phyloP scores from a whole-genome alignment of 2,113 vertebrate species.

The Ochotona curzoniae region DNA sequence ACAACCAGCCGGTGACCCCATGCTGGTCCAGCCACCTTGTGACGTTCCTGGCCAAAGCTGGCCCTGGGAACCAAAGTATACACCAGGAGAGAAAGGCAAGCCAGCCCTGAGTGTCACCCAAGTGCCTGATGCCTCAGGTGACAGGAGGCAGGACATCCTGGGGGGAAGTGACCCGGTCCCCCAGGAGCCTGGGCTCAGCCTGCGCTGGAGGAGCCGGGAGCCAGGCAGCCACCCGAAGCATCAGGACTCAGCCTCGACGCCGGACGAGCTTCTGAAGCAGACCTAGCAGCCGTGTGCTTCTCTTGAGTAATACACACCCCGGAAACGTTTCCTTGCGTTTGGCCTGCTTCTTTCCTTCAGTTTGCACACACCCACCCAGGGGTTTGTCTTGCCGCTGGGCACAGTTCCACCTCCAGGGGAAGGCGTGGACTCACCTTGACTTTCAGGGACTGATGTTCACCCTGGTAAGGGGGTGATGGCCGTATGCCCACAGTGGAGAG shows the following conservation, averaged over 20 bases:
- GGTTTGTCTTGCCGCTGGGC: neutral
- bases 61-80: slow-evolving; percentile 50
- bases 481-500: neutral
- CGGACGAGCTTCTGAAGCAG: slow-evolving; percentile 74
- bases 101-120: slow-evolving; percentile 64
- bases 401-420: neutral
- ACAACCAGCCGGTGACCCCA: neutral
- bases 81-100: slow-evolving; percentile 31
- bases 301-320: slow-evolving; percentile 78
- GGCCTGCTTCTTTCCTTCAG: slow-evolving; percentile 63
- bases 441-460: neutral
- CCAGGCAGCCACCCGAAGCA: slow-evolving; percentile 48
- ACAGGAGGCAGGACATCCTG: slow-evolving; percentile 57
- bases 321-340: slow-evolving; percentile 62
- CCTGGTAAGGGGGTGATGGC: neutral
- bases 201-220: slow-evolving; percentile 55
- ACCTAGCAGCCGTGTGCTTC: slow-evolving; percentile 65
- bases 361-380: neutral
- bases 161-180: slow-evolving; percentile 42
- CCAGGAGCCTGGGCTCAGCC: slow-evolving; percentile 55
- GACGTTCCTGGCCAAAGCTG: slow-evolving; percentile 55
- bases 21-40: neutral
- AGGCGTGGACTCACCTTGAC: neutral
- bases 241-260: slow-evolving; percentile 52
- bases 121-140: slow-evolving; percentile 75